A percentile compares a stretch with the other conserved stretches of the same genome.
phyloP scores from a whole-genome alignment of 2,797 vertebrate genomes.

The Sparidentex hasta region DNA sequence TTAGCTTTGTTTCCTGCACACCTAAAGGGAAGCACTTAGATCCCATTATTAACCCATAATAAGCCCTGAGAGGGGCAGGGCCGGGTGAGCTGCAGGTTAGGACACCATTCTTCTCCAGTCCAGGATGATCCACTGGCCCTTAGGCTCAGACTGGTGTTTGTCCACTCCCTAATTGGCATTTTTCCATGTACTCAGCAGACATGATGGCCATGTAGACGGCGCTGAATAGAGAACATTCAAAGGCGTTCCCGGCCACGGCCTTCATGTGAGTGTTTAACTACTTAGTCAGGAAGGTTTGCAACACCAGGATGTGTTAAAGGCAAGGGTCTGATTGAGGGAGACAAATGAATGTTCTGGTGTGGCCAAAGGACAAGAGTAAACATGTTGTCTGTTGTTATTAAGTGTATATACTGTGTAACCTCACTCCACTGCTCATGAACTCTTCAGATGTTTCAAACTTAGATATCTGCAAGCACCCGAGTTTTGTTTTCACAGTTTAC shows the following conservation, averaged over 20 bases:
- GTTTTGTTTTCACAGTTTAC: background rate
- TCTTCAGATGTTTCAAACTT: background rate
- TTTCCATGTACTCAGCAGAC: slow-evolving; percentile 26
- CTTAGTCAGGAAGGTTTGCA: slow-evolving; percentile 45
- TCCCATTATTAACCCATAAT: slow-evolving; percentile 75
- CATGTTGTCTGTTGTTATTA: background rate
- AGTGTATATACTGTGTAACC: too few relatives aligned
- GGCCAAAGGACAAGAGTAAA: background rate
- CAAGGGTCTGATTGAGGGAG: slow-evolving; percentile 11
- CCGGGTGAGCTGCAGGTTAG: slow-evolving; percentile 7
- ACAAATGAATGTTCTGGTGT: background rate
- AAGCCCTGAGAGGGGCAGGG: slow-evolving; percentile 48
- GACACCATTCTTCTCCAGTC: slow-evolving; percentile 41
- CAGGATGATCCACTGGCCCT: slow-evolving; percentile 45
- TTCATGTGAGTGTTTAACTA: slow-evolving; percentile 18
- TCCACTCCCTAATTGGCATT: slow-evolving; percentile 48
- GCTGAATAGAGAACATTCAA: slow-evolving; percentile 22
- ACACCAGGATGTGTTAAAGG: slow-evolving; percentile 28
- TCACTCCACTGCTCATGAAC: background rate
- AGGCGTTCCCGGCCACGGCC: slow-evolving; percentile 17
- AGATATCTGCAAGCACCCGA: slow-evolving; percentile 8
- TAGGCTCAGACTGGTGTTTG: slow-evolving; percentile 30
- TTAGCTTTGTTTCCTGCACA: slow-evolving; percentile 59
- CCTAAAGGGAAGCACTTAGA: slow-evolving; percentile 69
- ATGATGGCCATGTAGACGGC: background rate